These are phyloP conservation scores for Eristalis intricaria DNA, from an alignment of 2,888 invertebrate species.

Conservation along the genomic window DNA sequence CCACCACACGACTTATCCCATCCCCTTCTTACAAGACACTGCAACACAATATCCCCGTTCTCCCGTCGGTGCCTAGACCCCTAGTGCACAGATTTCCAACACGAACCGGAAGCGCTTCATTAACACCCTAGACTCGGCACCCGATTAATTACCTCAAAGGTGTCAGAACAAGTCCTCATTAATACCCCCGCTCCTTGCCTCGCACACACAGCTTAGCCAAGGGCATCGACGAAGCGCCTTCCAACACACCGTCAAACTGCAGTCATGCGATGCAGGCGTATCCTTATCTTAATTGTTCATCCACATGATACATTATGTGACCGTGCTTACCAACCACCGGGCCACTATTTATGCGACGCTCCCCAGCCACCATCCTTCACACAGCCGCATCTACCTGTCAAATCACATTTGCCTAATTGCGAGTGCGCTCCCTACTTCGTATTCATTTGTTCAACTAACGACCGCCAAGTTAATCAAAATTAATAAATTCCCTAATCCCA, in stretches of 20 bases:
- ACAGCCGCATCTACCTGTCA: neutral
- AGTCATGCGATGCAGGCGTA: neutral
- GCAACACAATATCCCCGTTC: no score
- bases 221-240: neutral
- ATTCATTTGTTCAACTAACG: neutral
- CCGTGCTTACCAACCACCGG: no score
- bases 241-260: neutral
- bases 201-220: neutral
- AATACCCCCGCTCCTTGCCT: neutral
- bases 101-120: neutral
- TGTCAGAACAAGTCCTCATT: neutral
- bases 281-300: neutral
- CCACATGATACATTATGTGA: neutral
- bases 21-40: no score
- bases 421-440: neutral
- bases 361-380: no score
- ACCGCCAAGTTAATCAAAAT: neutral
- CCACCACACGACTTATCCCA: no score
- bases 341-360: no score
- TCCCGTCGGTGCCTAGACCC: neutral
- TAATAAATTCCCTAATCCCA: constrained; percentile 12
- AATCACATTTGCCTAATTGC: neutral
- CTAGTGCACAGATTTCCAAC: neutral
- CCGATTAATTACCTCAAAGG: neutral
- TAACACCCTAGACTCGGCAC: neutral